Evolutionary conservation across 2,888 invertebrate genomes (phyloP).

Genomic region (Eurytoma californica): DNA sequence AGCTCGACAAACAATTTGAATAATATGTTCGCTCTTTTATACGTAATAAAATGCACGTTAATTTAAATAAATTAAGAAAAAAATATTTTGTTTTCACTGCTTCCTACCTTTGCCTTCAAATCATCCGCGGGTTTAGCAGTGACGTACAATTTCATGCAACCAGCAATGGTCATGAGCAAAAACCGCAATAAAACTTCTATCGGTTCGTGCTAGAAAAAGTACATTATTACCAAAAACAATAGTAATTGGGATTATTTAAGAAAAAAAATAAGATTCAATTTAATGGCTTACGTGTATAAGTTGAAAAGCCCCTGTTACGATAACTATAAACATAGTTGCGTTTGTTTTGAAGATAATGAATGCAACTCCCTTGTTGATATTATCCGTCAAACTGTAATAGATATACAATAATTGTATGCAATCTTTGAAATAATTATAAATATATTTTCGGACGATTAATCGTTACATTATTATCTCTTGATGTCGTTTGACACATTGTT

Average conservation of each 20-base stretch:
- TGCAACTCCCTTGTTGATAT: slow-evolving; percentile 57
- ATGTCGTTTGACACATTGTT: slow-evolving; percentile 61
- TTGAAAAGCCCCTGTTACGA: slow-evolving; percentile 64
- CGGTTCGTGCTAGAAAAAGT: slow-evolving; percentile 59
- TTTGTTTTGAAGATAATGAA: slow-evolving; percentile 66
- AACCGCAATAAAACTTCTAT: slow-evolving; percentile 60
- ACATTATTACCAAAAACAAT: neutral
- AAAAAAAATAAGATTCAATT: neutral
- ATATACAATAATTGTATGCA: neutral
- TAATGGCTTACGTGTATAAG: slow-evolving; percentile 62
- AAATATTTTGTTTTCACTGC: neutral
- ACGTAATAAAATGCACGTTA: neutral
- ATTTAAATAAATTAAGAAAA: neutral
- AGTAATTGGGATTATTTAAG: neutral
- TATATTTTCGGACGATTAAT: neutral
- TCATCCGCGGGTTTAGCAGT: slow-evolving; percentile 67
- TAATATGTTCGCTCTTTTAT: slow-evolving; percentile 56
- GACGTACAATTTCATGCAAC: slow-evolving; percentile 62
- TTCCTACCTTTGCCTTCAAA: slow-evolving; percentile 62
- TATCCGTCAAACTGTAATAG: slow-evolving; percentile 59
- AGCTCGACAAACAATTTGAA: slow-evolving; percentile 55
- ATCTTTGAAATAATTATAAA: no score
- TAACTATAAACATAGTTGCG: slow-evolving; percentile 62
- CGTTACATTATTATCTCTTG: slow-evolving; percentile 61
- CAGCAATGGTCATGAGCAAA: slow-evolving; percentile 60